Base-by-base conservation (phyloP, 2,113 vertebrate genomes). In the Turdus rufiventris region DNA sequence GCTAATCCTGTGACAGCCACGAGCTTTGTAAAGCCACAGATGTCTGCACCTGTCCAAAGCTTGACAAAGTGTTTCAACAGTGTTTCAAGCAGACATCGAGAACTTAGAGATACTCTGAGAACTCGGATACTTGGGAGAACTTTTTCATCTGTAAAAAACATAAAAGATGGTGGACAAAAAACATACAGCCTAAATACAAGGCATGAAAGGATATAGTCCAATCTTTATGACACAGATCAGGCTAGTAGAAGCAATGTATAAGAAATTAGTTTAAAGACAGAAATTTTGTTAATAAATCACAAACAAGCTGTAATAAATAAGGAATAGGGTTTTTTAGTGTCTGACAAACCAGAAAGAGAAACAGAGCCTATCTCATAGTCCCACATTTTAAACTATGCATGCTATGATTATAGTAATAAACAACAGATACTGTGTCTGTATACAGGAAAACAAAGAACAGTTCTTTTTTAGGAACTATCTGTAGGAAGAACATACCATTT, bases 401-500 rank as follows among this genome's bases (percentile, higher is more conserved):
- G 89, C 96, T 89, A 86, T 93, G 97, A 95, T 96, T 95, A 94
- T 82, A 92, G 73, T 66, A 73, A 81, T 77, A 68, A 95, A 98
- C 96, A 98, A 97, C 83, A 95, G 94, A 31, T 56, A 94, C 95
- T 97, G 92, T 98, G 97, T 98, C 88, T 65, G 91, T 48, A 47
- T 3, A 1, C n/a, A 90, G 82, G 58, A 86, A 93, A 95, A 95
- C 95, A 97, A 96, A 97, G 97, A 98, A 96, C 73, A 29, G 92
- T 85, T 85, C 97, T 97, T 96, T 98, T 96, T 97, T 87, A 96
- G 90, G 88, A 97, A 86, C 94, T 97, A 61, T 97, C 97, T 96
- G 98, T 97, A 98, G 98, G 98, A 98, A 97, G 97, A 97, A 96
- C 95, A 96, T 94, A 88, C 93, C 96, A 94, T 94, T 96, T 85